Evolutionary conservation across 2,797 vertebrate species (phyloP), one percentile per base, ranked within the genome.

Genomic region (Danio albolineatus): DNA sequence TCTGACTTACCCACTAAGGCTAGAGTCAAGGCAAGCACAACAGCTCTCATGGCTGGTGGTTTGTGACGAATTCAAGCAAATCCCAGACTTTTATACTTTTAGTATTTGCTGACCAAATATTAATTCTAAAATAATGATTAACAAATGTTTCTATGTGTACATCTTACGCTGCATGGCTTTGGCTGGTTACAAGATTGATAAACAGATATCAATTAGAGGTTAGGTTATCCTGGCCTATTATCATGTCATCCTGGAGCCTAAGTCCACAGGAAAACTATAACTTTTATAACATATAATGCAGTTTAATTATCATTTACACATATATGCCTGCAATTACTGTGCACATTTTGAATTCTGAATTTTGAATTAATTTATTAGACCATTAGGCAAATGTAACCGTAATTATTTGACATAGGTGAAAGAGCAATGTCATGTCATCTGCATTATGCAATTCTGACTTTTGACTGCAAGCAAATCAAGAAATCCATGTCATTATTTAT

Each of bases 1-100:
- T 8, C 46, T n/a, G 36, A 87, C 88, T 88, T 85, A 89, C 89
- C 89, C 87, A 86, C 89, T 79, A 89, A 71, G 86, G 89, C 87
- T 43, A 90, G 10, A 78, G 86, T 86, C 86, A 90, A 49, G 39
- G 87, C 82, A 51, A 90, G 81, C 71, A 89, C 74, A 76, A 88
- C 62, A 56, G 61, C 76, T 83, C 80, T 88, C 89, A 89, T 90
- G 77, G 74, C 73, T 72, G 76, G 9, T 60, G 79, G 41, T 70
- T 21, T 82, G 85, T 86, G 41, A 60, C 49, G 64, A 70, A 48
- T 28, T 53, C 1, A 28, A 19, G 7, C 28, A n/a, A 64, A 53
- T 0, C 3, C 21, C 14, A 19, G 9, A 7, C 36, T 69, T 85
- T 85, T 86, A 82, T 82, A 65, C 14, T 19, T 43, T 28, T 13